phyloP scores from a whole-genome alignment of 2,797 vertebrate genomes.

The Sus cebifrons region DNA sequence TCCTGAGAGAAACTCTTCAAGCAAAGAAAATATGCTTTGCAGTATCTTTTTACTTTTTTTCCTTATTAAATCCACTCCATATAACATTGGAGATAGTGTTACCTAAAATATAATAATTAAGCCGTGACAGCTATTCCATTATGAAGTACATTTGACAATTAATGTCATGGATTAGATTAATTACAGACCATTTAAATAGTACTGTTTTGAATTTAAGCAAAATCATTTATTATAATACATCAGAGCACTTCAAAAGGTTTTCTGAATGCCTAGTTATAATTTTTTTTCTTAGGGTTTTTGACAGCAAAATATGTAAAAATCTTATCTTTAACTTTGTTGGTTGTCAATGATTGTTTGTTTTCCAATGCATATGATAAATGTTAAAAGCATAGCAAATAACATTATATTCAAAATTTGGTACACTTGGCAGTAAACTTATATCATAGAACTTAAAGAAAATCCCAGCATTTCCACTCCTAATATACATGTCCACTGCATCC shows the following conservation, averaged over 20 bases:
- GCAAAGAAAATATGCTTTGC: conserved; percentile 52
- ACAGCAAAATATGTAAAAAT: not conserved
- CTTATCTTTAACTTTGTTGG: not conserved
- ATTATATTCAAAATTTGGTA: not conserved
- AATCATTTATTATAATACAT: conserved; percentile 55
- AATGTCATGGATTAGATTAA: conserved; percentile 71
- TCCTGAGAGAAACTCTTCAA: conserved; percentile 35
- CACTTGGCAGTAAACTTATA: not conserved
- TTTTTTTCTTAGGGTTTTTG: not conserved
- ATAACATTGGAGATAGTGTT: conserved; percentile 53
- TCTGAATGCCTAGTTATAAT: conserved; percentile 4
- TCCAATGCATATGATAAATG: not conserved
- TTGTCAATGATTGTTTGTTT: not conserved
- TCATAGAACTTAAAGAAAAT: conserved; percentile 21
- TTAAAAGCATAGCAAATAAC: conserved; percentile 22
- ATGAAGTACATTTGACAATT: conserved; percentile 77
- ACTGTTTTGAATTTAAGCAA: conserved; percentile 61
- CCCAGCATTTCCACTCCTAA: not conserved
- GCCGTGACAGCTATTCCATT: conserved; percentile 68
- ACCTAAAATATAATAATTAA: conserved; percentile 75
- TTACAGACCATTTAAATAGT: conserved; percentile 62
- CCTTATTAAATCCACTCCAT: conserved; percentile 51
- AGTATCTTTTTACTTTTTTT: conserved; percentile 44
- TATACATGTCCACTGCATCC: not conserved
- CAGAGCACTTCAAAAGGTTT: not conserved